Evolutionary conservation across 2,888 invertebrate genomes (phyloP), one percentile per base, ranked within the genome.

Genomic region (Gonocerus acuteangulatus): DNA sequence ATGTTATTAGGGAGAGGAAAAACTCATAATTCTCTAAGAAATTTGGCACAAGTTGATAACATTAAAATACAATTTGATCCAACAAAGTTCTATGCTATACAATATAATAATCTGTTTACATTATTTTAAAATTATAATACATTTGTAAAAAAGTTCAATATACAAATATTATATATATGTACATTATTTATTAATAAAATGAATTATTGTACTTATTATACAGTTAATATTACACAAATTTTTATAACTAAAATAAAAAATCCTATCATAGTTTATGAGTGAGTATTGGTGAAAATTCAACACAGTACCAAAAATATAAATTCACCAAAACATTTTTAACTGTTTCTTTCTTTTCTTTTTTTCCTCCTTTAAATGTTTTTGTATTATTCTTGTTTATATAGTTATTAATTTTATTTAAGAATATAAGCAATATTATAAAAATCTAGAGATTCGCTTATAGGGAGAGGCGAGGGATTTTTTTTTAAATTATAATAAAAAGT

Each of bases 21-120:
- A 51, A 16, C 51, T 27, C 27, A 27, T 42, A 18, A 54, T 36
- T 44, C 34, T 21, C 39, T 54, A 54, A 54, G n/a, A 54, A 21
- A 54, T 54, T 54, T 54, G 54, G 54, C 54, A 54, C 54, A 54
- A 54, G 39, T 54, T 22, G 4, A 54, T 54, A 51, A 54, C 54
- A 54, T 54, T 54, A 54, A 54, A 54, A 54, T 54, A 54, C 54
- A 54, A 54, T 54, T 54, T 54, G 54, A 54, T 44, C 54, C 39
- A 54, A 42, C 23, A 16, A 42, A 44, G 16, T 36, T 23, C 54
- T 54, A 54, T 23, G 22, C 54, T 54, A 54, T 54, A 54, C 54
- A 54, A 44, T 54, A 23, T 39, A 11, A 18, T 48, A 42, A 39
- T 42, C 23, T 36, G 39, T 54, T 54, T 39, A 54, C 54, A 23